Percentiles rank a stretch among this genome's conserved stretches.
Conservation (phyloP, 2,888 invertebrate genomes). For the Meloe dianella region DNA sequence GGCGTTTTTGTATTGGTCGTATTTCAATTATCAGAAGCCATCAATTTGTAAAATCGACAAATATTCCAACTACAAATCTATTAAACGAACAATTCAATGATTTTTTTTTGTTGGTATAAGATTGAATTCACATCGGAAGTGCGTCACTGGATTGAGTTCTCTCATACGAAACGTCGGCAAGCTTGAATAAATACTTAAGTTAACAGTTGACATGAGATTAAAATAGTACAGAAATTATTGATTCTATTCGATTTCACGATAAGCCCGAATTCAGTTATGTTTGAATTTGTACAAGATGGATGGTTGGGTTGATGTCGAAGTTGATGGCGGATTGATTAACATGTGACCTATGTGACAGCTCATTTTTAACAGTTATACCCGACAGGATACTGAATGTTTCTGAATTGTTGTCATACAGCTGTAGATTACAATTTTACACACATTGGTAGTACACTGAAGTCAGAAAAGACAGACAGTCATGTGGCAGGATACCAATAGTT, state of each 20-base stretch:
- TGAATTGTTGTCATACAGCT: background rate
- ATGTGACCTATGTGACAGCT: background rate
- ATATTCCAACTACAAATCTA: too few species aligned
- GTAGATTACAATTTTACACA: too few species aligned
- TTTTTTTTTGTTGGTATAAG: too few species aligned
- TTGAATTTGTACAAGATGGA: background rate
- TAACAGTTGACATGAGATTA: too few species aligned
- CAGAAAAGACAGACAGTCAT: too few species aligned
- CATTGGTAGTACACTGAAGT: too few species aligned
- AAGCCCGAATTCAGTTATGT: too few species aligned
- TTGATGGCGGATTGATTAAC: background rate
- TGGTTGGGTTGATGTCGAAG: background rate
- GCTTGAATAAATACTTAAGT: too few species aligned
- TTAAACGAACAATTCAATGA: too few species aligned
- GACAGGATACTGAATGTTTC: background rate
- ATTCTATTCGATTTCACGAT: background rate
- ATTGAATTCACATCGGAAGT: too few species aligned
- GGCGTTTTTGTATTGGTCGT: background rate
- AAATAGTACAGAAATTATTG: background rate
- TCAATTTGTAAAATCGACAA: background rate
- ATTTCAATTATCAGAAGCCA: slow-evolving; percentile 3
- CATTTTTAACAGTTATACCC: background rate
- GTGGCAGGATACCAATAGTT: too few species aligned
- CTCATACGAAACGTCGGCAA: background rate
- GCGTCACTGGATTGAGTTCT: background rate